Conservation (phyloP, 2,888 invertebrate species). For the Palloptera scutellata region DNA sequence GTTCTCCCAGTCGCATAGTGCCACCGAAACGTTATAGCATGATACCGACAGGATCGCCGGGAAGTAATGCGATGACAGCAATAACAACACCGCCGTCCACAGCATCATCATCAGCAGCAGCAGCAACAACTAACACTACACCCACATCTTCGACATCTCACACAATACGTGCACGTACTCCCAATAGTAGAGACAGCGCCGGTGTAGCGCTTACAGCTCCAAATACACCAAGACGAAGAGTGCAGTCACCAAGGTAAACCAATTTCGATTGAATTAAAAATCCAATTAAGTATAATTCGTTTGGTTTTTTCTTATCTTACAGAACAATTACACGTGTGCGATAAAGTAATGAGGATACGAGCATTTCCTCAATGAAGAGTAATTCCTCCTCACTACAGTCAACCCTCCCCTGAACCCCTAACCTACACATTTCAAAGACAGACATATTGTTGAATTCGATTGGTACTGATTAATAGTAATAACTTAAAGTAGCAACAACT, state of each 20-base stretch:
- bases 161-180: constrained; percentile 54
- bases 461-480: constrained; percentile 40
- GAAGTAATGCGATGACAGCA: background rate
- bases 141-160: constrained; percentile 43
- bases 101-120: constrained; percentile 19
- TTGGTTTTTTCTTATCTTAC: constrained; percentile 34
- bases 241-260: constrained; percentile 60
- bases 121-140: constrained; percentile 36
- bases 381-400: constrained; percentile 4
- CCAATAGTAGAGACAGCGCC: constrained; percentile 48
- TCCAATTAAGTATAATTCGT: too few species aligned
- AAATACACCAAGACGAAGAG: constrained; percentile 62
- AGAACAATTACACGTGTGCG: constrained; percentile 60
- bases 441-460: background rate
- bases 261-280: too few species aligned
- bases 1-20: constrained; percentile 63
- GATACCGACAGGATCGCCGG: constrained; percentile 38
- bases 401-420: background rate
- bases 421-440: constrained; percentile 5
- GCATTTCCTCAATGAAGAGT: too few species aligned
- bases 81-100: constrained; percentile 12
- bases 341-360: constrained; percentile 41
- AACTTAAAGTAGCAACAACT: constrained; percentile 33
- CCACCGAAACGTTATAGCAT: constrained; percentile 63
- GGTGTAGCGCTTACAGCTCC: constrained; percentile 50